Evolutionary conservation across 2,888 invertebrate species (phyloP).

Genomic region (Lordiphosa andalusiaca): DNA sequence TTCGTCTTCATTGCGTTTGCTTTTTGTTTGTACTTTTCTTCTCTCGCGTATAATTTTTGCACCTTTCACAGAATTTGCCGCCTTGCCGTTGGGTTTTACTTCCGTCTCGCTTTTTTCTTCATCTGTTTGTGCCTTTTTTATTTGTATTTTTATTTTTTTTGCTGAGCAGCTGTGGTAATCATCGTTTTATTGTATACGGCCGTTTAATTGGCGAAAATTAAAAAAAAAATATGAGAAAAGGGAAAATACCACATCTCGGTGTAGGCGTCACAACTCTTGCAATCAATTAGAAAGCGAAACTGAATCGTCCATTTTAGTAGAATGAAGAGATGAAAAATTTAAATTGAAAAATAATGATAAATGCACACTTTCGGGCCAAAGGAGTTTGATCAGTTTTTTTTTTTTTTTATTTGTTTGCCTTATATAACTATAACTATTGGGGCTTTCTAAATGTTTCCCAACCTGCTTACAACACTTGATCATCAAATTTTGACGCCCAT

Average conservation of each 20-base stretch:
- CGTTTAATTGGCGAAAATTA: constrained; percentile 72
- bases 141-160: too few species aligned
- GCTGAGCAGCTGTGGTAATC: constrained; percentile 41
- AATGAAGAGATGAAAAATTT: constrained; percentile 35
- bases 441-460: constrained; percentile 43
- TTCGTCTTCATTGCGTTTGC: constrained; percentile 64
- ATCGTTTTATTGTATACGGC: constrained; percentile 38
- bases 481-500: constrained; percentile 60
- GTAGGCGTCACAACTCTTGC: constrained; percentile 58
- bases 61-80: constrained; percentile 67
- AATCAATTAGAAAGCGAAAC: constrained; percentile 75
- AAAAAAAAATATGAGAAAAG: constrained; percentile 53
- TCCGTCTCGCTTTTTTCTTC: constrained; percentile 48
- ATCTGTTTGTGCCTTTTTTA: constrained; percentile 22
- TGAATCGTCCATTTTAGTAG: constrained; percentile 42
- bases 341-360: constrained; percentile 12
- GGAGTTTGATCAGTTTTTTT: too few species aligned
- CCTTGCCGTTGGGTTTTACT: constrained; percentile 36
- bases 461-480: constrained; percentile 43
- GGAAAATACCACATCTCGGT: constrained; percentile 63
- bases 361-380: too few species aligned
- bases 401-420: neutral
- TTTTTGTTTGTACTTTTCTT: constrained; percentile 15
- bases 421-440: constrained; percentile 20
- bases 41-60: constrained; percentile 52